Base-by-base conservation (phyloP, 2,888 invertebrate genomes). In the Steinernema carpocapsae region DNA sequence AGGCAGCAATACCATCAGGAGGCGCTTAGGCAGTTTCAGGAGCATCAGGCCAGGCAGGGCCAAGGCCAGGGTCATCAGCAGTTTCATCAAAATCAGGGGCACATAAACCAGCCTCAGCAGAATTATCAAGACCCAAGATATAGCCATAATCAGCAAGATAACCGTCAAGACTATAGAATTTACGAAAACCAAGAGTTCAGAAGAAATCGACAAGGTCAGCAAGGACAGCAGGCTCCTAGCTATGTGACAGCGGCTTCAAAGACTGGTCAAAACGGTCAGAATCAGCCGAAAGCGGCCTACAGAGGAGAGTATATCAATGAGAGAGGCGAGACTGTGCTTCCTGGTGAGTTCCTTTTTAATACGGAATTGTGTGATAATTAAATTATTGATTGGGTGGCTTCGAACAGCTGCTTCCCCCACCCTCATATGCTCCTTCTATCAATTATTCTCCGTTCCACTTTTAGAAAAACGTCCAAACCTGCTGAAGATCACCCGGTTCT, bases 401-500 rank as follows among this genome's bases (percentile, higher is more conserved):
- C 51, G 14, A 51, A 19, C 6, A 51, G 51, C 12, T n/a, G 10
- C 7, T 12, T 10, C 51, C 51, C 14, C 51, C n/a, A 7, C 7
- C n/a, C 14, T 6, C 56, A 56, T 24, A 56, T 56, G 56, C 24
- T 26, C 56, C 2, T 24, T 4, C 6, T 19, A 56, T 26, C 12
- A 22, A 56, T 56, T 6, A 10, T 24, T 19, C 56, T 6, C 26
- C 24, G 26, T 12, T 3, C 26, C n/a, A 19, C 14, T 56, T 26
- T 10, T 12, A 48, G 70, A 73, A 17, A 29, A 64, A 64, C 37
- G 19, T 17, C 56, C 73, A 64, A 32, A 73, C 73, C 74, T 70
- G 46, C 71, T 71, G 64, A 51, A 74, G 43, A 74, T 29, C 24
- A 74, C 48, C n/a, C 64, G 70, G 46, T 74, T 71, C 26, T 74